These are phyloP conservation scores for Psococerastis gibbosa DNA, from an alignment of 2,888 invertebrate species.

Conservation along the genomic window DNA sequence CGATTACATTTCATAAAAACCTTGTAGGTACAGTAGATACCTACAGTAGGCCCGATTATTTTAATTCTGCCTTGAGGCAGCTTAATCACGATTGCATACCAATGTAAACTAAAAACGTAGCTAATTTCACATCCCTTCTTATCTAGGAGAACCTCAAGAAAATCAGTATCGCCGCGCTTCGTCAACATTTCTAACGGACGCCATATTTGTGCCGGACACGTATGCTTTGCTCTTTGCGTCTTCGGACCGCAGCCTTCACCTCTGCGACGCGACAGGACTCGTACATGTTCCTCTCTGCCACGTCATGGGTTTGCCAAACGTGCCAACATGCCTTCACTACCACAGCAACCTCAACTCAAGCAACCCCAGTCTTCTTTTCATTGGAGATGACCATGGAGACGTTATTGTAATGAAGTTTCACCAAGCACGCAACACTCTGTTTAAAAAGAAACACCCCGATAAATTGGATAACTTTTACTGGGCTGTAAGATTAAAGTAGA, in stretches of 20 bases:
- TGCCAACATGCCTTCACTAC: constrained; percentile 28
- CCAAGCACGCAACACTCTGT: constrained; percentile 32
- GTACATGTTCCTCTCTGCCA: constrained; percentile 36
- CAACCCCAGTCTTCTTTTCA: constrained; percentile 27
- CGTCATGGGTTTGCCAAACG: constrained; percentile 26
- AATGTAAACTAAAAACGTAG: too few species aligned
- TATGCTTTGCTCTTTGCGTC: constrained; percentile 33
- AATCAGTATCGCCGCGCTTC: background rate
- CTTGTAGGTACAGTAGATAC: constrained; percentile 19
- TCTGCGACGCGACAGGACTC: constrained; percentile 38
- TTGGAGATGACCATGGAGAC: constrained; percentile 37
- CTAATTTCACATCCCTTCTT: too few species aligned
- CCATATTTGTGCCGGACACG: constrained; percentile 35
- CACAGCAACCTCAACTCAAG: constrained; percentile 19
- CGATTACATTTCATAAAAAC: background rate
- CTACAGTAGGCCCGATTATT: too few species aligned
- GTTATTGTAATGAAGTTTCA: constrained; percentile 32
- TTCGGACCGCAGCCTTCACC: constrained; percentile 37
- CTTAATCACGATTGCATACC: too few species aligned
- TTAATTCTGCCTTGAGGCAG: too few species aligned
- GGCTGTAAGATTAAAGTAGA: constrained; percentile 35
- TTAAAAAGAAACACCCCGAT: constrained; percentile 33
- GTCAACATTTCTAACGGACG: constrained; percentile 38
- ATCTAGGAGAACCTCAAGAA: constrained; percentile 2
- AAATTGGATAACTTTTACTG: constrained; percentile 37